Evolutionary conservation across 2,113 vertebrate species (phyloP), one percentile per base, ranked within the genome.

Genomic region (Pachypanchax playfairii): DNA sequence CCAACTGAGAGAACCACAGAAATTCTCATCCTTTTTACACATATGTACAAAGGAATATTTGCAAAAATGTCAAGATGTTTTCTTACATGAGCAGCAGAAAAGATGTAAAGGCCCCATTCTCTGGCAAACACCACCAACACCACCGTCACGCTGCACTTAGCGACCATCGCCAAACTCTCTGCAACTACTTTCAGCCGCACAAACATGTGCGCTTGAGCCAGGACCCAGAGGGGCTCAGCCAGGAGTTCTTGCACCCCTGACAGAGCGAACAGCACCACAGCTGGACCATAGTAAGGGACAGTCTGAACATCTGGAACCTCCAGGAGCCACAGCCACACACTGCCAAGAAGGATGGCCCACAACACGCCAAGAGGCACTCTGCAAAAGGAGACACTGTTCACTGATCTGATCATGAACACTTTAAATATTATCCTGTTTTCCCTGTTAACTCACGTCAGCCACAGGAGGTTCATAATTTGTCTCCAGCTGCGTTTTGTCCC

Each of bases 191-290:
- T 98, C 38, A 99, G 90, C 10, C 87, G 93, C 31, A 99, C 87
- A 65, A 99, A 94, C 93, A 99, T 94, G 83, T 98, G 95, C 57
- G 91, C 92, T 72, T 97, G 96, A 65, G 96, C 96, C 86, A 99
- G 90, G 62, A 99, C 92, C 95, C 96, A 98, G 52, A 98, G 86
- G 0, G 97, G 97, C 73, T 99, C 97, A 31, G 92, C 93, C 25
- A 98, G 87, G 60, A 99, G 93, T 82, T 99, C 97, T 76, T 96
- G 89, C 51, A 98, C 70, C 4, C 95, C 94, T 2, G 96, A 93
- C 55, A 98, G 67, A 39, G 92, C 94, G 78, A 99, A 99, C 33
- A 94, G 41, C 68, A 93, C 80, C 56, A 99, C 96, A 55, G 93
- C 96, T 18, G 92, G 81, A 60, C 90, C 85, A 55, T 99, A 99